Evolutionary conservation across 2,888 invertebrate species (phyloP).

Genomic region (Pteria penguin): DNA sequence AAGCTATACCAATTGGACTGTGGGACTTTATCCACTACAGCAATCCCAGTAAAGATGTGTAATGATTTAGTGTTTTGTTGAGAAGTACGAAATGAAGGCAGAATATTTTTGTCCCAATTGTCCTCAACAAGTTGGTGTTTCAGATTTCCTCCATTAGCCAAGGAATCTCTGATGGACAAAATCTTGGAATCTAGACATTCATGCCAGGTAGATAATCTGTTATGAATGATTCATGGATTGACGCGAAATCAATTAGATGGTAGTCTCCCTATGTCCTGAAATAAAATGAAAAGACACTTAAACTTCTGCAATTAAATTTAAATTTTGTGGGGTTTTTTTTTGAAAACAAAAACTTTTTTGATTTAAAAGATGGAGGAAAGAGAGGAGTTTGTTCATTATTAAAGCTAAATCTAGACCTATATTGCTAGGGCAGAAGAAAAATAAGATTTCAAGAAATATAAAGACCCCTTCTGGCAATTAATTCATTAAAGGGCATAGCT

Average conservation of each 20-base stretch:
- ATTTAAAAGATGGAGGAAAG: too few species aligned
- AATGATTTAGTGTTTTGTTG: slow-evolving; percentile 4
- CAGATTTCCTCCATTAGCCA: slow-evolving; percentile 2
- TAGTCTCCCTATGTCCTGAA: slow-evolving; percentile 19
- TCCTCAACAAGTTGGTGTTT: slow-evolving; percentile 11
- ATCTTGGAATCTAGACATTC: slow-evolving; percentile 5
- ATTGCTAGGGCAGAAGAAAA: too few species aligned
- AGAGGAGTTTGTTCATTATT: too few species aligned
- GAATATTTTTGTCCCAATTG: slow-evolving; percentile 11
- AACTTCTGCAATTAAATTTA: not conserved
- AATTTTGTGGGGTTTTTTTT: too few species aligned
- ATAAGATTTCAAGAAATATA: too few species aligned
- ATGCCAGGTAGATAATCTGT: not conserved
- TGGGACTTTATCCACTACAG: not conserved
- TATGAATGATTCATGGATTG: slow-evolving; percentile 11
- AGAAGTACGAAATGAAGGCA: slow-evolving; percentile 18
- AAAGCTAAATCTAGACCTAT: too few species aligned
- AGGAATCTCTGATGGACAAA: not conserved
- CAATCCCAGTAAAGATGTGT: slow-evolving; percentile 8
- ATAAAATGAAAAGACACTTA: not conserved
- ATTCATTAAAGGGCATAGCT: too few species aligned
- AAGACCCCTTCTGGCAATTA: too few species aligned
- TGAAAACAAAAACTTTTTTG: too few species aligned
- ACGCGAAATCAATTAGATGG: not conserved
- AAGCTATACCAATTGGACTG: too few species aligned